These are phyloP conservation scores for Rhinolophus sinicus DNA, from an alignment of 2,113 vertebrate species.

Conservation along the genomic window DNA sequence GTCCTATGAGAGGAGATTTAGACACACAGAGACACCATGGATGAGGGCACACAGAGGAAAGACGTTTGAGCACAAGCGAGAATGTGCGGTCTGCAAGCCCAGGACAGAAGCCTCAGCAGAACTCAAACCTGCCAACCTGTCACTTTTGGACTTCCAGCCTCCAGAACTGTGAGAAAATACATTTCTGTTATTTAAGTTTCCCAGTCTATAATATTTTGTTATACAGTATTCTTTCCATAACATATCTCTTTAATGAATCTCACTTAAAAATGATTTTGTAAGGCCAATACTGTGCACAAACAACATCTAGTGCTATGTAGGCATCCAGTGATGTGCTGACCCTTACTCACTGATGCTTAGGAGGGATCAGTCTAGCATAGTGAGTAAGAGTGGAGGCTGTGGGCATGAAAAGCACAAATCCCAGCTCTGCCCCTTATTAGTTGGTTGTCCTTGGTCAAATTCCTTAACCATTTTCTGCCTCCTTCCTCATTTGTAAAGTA, in stretches of 20 bases:
- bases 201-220: background rate
- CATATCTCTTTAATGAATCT: background rate
- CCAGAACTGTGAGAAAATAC: background rate
- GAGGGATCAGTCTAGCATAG: too few relatives aligned
- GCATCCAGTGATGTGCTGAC: background rate
- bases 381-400: background rate
- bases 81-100: background rate
- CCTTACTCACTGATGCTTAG: background rate
- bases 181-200: background rate
- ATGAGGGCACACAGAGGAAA: background rate
- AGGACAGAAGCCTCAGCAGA: background rate
- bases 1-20: background rate
- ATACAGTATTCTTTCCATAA: background rate
- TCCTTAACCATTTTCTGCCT: background rate
- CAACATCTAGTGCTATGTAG: background rate
- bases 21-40: background rate
- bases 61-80: rapidly evolving
- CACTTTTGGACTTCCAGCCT: background rate
- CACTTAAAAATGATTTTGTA: background rate
- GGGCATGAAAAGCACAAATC: background rate
- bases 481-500: background rate
- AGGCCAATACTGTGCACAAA: background rate
- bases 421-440: background rate
- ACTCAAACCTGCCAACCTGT: too few relatives aligned
- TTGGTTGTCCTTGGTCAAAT: background rate